Evolutionary conservation across 2,797 vertebrate species (phyloP).

Genomic region (Sebastes vulpes): DNA sequence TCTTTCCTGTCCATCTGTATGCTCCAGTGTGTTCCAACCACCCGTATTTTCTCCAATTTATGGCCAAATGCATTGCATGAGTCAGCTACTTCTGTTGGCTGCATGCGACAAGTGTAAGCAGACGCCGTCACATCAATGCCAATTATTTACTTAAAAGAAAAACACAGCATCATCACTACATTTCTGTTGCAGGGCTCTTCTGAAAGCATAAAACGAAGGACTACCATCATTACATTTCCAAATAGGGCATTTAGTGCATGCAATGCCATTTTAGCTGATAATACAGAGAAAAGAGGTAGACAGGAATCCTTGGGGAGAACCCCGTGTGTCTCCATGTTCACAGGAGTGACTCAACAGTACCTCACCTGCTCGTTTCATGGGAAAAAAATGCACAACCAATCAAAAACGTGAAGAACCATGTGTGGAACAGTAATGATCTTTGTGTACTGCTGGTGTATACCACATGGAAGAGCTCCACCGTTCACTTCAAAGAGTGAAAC

Average conservation of each 20-base stretch:
- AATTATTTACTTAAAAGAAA: not conserved
- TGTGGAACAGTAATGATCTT: not conserved
- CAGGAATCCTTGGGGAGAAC: not conserved
- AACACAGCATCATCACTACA: not conserved
- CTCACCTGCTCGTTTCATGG: slow-evolving; percentile 4
- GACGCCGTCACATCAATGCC: not conserved
- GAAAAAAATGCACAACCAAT: not conserved
- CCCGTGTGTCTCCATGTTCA: not conserved
- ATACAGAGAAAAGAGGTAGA: not conserved
- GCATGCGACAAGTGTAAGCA: not conserved
- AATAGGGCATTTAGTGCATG: not conserved
- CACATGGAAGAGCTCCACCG: not conserved
- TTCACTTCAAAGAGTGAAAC: slow-evolving; percentile 39
- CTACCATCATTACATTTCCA: not conserved
- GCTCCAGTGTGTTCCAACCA: not conserved
- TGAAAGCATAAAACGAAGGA: not conserved
- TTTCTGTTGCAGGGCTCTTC: not conserved
- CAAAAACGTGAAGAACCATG: not conserved
- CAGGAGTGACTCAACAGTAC: not conserved
- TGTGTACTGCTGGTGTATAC: not conserved
- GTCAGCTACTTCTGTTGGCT: slow-evolving; percentile 5
- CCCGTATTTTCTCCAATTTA: not conserved
- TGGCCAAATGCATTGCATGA: not conserved
- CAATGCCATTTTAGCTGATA: not conserved
- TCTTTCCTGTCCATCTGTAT: slow-evolving; percentile 1